Evolutionary conservation across 2,888 invertebrate species (phyloP), one percentile per base, ranked within the genome.

Genomic region (Shargacucullia verbasci): DNA sequence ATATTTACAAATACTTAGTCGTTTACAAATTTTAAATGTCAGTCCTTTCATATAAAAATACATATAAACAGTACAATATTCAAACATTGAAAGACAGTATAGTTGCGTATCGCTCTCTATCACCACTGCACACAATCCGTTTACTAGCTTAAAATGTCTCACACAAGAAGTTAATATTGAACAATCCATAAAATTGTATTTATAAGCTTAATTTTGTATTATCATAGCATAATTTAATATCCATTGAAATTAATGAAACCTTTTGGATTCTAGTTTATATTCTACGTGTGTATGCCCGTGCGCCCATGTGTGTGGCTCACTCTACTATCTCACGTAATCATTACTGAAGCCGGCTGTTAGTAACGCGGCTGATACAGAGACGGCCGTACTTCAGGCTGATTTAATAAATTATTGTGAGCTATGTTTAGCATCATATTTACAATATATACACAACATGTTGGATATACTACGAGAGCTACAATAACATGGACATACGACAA

Each of bases 21-120:
- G 37, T 56, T 70, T 70, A 76, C 58, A 55, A 65, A 66, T 59
- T 71, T 68, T 67, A 65, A 59, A 76, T 71, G 58, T 82, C 82
- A 81, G 81, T 82, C 79, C 76, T 72, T 78, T 76, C 71, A 62
- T 79, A 81, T 76, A 79, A 79, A 80, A 80, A 79, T 82, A 80
- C 70, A 77, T 73, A 70, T 65, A 68, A 64, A 71, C 68, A 70
- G 65, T 70, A 69, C 52, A 70, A 59, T 66, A 68, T 56, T 53
- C 50, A 54, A 67, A 61, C 15, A 53, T 52, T 45, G 46, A 37
- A 41, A 55, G 38, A 37, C 13, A 15, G 38, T 29, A 33, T 3
- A 20, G 20, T 20, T 20, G 31, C 14, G 45, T 20, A 29, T 35
- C 31, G 20, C 29, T 44, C 39, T 35, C 13, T 10, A 43, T 35